These are phyloP conservation scores for Amblyjoppa proteus DNA, from an alignment of 2,888 invertebrate genomes.

Conservation along the genomic window DNA sequence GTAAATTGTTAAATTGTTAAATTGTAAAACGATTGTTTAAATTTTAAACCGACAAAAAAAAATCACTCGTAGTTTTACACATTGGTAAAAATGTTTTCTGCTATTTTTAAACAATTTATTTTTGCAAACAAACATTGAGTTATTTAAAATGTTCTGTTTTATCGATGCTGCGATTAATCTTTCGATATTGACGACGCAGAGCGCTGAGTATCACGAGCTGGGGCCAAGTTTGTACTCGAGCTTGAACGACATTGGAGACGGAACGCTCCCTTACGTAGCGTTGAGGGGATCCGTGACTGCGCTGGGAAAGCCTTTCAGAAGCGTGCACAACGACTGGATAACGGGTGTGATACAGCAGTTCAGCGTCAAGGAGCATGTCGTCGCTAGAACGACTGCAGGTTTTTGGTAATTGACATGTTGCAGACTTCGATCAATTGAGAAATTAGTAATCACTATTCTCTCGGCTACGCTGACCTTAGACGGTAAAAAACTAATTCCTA, in stretches of 20 bases:
- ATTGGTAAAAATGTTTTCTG: no score
- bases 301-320: slow-evolving; percentile 91
- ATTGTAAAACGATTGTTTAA: no score
- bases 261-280: slow-evolving; percentile 91
- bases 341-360: slow-evolving; percentile 93
- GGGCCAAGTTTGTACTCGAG: slow-evolving; percentile 88
- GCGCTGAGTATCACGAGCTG: slow-evolving; percentile 90
- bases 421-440: no score
- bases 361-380: slow-evolving; percentile 93
- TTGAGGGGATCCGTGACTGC: slow-evolving; percentile 92
- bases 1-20: no score
- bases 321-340: slow-evolving; percentile 90
- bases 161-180: not conserved
- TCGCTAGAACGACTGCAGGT: slow-evolving; percentile 93
- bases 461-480: no score
- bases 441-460: no score
- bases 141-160: not conserved
- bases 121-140: not conserved
- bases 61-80: no score
- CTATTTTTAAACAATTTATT: not conserved
- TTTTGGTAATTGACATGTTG: slow-evolving; percentile 87
- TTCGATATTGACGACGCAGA: slow-evolving; percentile 83
- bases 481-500: no score
- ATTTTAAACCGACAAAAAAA: no score
- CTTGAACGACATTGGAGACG: slow-evolving; percentile 88